These are phyloP conservation scores for Dusona sp. DNA, from an alignment of 2,888 invertebrate species.

Conservation along the genomic window DNA sequence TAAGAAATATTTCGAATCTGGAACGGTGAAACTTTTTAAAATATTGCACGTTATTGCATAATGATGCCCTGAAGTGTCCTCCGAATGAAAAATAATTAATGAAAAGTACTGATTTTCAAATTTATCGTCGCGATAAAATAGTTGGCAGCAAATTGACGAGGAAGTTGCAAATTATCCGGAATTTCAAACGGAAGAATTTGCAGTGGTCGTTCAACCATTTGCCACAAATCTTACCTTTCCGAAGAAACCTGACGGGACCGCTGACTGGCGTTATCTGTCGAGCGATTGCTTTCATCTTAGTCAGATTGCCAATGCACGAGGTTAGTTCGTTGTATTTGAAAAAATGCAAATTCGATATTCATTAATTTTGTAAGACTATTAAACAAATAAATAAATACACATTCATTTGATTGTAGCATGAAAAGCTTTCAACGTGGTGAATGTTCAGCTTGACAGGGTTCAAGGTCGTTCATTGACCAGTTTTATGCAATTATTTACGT, in stretches of 20 bases:
- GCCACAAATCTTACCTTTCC: conserved; percentile 85
- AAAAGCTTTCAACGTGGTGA: not conserved
- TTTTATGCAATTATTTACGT: not conserved
- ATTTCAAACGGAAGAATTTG: conserved; percentile 86
- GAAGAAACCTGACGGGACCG: conserved; percentile 80
- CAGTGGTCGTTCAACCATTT: conserved; percentile 86
- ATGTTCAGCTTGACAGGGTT: not conserved
- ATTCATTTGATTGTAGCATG: not conserved
- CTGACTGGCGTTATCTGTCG: conserved; percentile 86
- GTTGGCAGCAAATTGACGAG: conserved; percentile 86
- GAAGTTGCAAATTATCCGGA: conserved; percentile 85
- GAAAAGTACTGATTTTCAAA: not conserved
- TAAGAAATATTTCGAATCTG: too few species aligned
- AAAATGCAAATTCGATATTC: not conserved
- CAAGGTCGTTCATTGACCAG: conserved; percentile 9
- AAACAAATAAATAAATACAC: not conserved
- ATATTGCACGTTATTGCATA: too few species aligned
- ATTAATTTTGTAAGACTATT: not conserved
- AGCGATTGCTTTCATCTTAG: conserved; percentile 89
- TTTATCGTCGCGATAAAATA: conserved; percentile 49
- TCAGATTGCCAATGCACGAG: conserved; percentile 87
- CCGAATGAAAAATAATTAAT: too few species aligned
- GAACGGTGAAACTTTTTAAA: too few species aligned
- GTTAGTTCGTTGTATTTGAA: conserved; percentile 81
- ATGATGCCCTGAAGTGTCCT: too few species aligned